Evolutionary conservation across 2,113 vertebrate genomes (phyloP).

Genomic region (Pycnonotus jocosus): DNA sequence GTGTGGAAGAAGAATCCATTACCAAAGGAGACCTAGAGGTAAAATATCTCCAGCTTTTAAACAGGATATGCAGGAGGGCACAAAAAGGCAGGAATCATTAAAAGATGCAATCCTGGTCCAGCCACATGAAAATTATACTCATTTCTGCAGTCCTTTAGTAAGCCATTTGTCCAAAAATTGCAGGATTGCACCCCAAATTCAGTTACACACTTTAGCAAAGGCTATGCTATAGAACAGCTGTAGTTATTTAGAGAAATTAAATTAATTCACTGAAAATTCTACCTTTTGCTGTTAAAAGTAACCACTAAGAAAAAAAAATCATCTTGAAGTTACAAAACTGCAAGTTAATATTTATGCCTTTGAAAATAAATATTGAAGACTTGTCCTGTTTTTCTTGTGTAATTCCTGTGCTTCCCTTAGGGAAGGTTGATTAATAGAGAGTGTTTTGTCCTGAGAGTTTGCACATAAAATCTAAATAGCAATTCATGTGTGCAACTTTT

Average conservation of each 20-base stretch:
- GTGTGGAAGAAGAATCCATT: constrained; percentile 97
- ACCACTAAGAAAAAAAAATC: neutral
- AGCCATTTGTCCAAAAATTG: neutral
- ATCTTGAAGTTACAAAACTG: neutral
- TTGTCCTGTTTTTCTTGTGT: neutral
- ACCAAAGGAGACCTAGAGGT: constrained; percentile 99
- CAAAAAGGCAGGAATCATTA: neutral
- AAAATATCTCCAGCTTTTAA: constrained; percentile 62
- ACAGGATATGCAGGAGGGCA: neutral
- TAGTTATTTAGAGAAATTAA: neutral
- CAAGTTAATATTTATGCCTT: neutral
- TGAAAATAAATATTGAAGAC: neutral
- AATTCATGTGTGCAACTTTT: neutral
- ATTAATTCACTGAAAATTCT: neutral
- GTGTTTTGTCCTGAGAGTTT: neutral
- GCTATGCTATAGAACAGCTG: neutral
- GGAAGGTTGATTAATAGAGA: neutral
- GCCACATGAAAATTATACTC: neutral
- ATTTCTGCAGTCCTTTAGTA: neutral
- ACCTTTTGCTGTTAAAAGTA: neutral
- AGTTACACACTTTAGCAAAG: neutral
- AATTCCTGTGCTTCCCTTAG: neutral
- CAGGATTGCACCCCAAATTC: neutral
- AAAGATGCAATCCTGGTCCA: neutral
- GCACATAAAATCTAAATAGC: neutral